Base-by-base conservation (phyloP, 2,888 invertebrate genomes). In the Amblyteles armatorius region DNA sequence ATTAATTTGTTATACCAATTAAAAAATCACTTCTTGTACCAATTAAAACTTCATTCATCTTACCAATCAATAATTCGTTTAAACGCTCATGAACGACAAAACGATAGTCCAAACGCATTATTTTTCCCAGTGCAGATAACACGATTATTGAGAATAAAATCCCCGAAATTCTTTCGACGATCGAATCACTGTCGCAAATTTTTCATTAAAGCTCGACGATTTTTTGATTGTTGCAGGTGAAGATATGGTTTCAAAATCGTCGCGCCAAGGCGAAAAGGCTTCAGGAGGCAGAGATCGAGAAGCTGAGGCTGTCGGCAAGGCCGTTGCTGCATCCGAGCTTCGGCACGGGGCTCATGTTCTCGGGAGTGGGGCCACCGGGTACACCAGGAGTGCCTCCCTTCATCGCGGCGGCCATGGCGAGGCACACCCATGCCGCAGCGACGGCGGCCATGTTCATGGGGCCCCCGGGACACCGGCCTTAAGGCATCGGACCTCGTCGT, bases 191-290 rank as follows among this genome's bases (percentile, higher is more conserved):
- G 44, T 16, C 0, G 13, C 4, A 2, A 48, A 48, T 16, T 0
- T 48, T 16, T 48, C 3, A 16, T 48, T 16, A 13, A 48, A 48
- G 44, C 13, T 48, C 44, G 16, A 3, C 44, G 13, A 16, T 16
- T 16, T 16, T 3, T 16, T 16, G 13, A 2, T 48, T 48, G 78
- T 93, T 95, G 0, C 96, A 97, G 96, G 97, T 97, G 87, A 96
- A 96, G 93, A 96, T 96, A 89, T 96, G 96, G 96, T 96, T 96
- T 92, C 96, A 96, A 94, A 96, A 96, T 90, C 95, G 97, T 93
- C 95, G 98, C 71, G 99, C 99, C 88, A 99, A 99, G 94, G 98
- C 98, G 92, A 99, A 99, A 95, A 95, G 99, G 29, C 95, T 99
- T 4, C 99, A 99, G 94, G 99, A 99, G 93, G 99, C 98, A 0